Base-by-base conservation (phyloP, 2,888 invertebrate species). In the Cephus pygmeus region DNA sequence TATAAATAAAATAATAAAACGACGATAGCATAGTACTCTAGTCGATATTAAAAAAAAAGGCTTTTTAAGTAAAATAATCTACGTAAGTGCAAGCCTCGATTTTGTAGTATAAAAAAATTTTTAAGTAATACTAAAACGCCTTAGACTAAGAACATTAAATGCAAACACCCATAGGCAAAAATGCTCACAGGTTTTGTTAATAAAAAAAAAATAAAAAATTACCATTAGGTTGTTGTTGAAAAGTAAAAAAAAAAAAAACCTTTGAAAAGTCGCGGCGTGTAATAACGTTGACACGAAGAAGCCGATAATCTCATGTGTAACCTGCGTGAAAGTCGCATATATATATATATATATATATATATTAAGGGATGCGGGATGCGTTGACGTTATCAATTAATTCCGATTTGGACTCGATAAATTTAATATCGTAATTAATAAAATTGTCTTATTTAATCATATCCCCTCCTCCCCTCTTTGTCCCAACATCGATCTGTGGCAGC, bases 231-330 rank as follows among this genome's bases (percentile, higher is more conserved):
- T 56, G 9, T 23, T 56, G 23, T 56, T 40, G 23, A 56, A 23
- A 69, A 36, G 69, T 30, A 33, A 75, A 77, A 56, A 35, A 30
- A 35, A 30, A 30, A 77, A 35, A 73, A 34, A 76, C 30, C 69
- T 69, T 69, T 73, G 71, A 33, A 71, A 75, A 79, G 9, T 56
- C 77, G 81, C 76, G 73, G 80, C 75, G 74, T 36, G 75, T 77
- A 77, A 74, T 56, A 75, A 75, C 69, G 69, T 71, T 77, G 79
- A 77, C 80, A 80, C 81, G 81, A 80, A 79, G 69, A 76, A 76
- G 75, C 78, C 79, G 79, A 80, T 82, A 88, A 88, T 88, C 87
- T 88, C 88, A 88, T 85, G 83, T 84, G 87, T 88, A 88, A 88
- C 88, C 83, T 84, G 84, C 83, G 86, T 86, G 87, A 85, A 56